Percentiles rank a stretch among this genome's conserved stretches.
Conservation (phyloP, 2,113 vertebrate species). For the Marmota monax region DNA sequence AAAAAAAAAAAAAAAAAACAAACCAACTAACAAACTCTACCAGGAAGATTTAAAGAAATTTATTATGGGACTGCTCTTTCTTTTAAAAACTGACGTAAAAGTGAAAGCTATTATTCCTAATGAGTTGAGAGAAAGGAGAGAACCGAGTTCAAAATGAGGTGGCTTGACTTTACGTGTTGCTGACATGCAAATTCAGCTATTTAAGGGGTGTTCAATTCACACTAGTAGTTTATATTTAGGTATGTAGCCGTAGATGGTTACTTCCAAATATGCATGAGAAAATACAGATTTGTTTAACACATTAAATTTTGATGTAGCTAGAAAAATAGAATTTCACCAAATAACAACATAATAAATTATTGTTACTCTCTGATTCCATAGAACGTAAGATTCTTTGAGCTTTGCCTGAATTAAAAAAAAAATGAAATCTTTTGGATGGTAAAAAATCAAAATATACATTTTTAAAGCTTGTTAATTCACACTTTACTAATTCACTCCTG, state of each 20-base stretch:
- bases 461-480: slow-evolving; percentile 33
- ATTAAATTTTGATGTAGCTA: slow-evolving; percentile 6
- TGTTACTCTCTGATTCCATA: background rate
- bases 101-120: background rate
- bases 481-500: slow-evolving; percentile 33
- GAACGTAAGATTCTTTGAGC: background rate
- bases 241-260: background rate
- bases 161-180: background rate
- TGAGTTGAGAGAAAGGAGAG: background rate
- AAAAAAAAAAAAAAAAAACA: background rate
- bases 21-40: background rate
- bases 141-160: background rate
- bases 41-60: background rate
- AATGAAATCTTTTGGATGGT: slow-evolving; percentile 14
- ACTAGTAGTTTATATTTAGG: background rate
- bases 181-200: background rate
- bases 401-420: background rate
- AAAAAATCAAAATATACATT: background rate
- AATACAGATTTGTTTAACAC: slow-evolving; percentile 61
- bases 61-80: background rate
- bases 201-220: background rate
- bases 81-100: background rate
- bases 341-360: background rate
- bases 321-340: slow-evolving; percentile 48
- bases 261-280: slow-evolving; percentile 47